Conservation (phyloP, 2,797 vertebrate species). For the Bucorvus abyssinicus region DNA sequence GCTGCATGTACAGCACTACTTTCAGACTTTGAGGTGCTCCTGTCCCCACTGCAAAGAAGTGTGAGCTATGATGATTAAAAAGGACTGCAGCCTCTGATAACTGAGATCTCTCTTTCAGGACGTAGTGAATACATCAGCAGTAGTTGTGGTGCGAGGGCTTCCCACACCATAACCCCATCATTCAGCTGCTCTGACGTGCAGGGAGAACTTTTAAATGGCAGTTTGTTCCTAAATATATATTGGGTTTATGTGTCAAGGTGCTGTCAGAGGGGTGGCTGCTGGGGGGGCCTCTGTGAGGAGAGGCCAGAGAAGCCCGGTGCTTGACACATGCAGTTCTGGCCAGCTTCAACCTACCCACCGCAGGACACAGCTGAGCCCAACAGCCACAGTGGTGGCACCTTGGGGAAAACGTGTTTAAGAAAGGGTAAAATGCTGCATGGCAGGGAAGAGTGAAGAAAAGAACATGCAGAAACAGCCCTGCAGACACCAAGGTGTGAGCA, state of each 20-base stretch:
- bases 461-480: not conserved
- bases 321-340: rapidly evolving
- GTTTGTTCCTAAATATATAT: not conserved
- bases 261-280: rapidly evolving
- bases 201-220: not conserved
- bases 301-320: rapidly evolving
- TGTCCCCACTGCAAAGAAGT: not conserved
- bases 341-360: rapidly evolving
- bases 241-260: not conserved
- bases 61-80: not conserved
- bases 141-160: not conserved
- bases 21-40: not conserved
- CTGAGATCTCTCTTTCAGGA: not conserved
- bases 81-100: not conserved
- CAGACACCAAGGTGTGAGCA: not conserved
- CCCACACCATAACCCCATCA: not conserved
- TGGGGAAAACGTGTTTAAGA: not conserved
- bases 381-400: rapidly evolving
- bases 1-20: not conserved
- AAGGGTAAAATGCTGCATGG: not conserved
- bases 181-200: not conserved
- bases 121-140: not conserved
- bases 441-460: not conserved
- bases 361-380: rapidly evolving
- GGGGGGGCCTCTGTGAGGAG: rapidly evolving